A percentile compares a stretch with the other conserved stretches of the same genome.
Conservation (phyloP, 2,113 vertebrate species). For the Xiphophorus couchianus region DNA sequence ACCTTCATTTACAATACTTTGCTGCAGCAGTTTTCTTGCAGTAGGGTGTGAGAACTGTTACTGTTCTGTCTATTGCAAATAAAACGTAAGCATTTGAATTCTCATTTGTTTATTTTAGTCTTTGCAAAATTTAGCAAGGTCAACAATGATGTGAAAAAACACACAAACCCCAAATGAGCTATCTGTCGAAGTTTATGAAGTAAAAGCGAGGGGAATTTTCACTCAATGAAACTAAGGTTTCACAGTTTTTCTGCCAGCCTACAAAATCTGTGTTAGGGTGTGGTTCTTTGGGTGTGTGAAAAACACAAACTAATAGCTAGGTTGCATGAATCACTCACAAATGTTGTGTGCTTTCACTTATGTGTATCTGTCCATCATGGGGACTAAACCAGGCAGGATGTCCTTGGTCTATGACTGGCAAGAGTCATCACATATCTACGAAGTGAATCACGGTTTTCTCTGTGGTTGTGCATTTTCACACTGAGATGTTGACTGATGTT, state of each 20-base stretch:
- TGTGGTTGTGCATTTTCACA: conserved; percentile 59
- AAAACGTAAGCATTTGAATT: conserved; percentile 20
- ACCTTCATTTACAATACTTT: no score
- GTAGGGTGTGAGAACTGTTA: no score
- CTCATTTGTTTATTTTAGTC: conserved; percentile 2
- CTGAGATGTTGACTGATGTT: conserved; percentile 39
- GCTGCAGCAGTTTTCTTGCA: no score
- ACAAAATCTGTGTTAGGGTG: conserved; percentile 43
- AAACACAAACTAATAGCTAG: conserved; percentile 35
- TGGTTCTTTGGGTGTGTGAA: conserved; percentile 56
- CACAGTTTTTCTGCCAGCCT: conserved; percentile 5
- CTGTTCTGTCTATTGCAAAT: no score
- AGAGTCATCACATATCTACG: conserved; percentile 44
- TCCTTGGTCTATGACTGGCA: conserved; percentile 59
- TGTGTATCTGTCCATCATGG: conserved; percentile 25
- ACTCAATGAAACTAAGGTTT: conserved; percentile 31
- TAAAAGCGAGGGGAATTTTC: conserved; percentile 29
- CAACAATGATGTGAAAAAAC: conserved; percentile 32
- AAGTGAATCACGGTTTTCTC: conserved; percentile 67
- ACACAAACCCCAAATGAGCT: conserved; percentile 38
- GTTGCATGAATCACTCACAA: conserved; percentile 49
- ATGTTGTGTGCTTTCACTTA: conserved; percentile 10
- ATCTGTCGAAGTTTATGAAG: conserved; percentile 34
- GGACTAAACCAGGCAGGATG: conserved; percentile 49
- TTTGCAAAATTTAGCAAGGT: conserved; percentile 14